These are phyloP conservation scores for Terebella lapidaria DNA, from an alignment of 2,888 invertebrate genomes.

Conservation along the genomic window DNA sequence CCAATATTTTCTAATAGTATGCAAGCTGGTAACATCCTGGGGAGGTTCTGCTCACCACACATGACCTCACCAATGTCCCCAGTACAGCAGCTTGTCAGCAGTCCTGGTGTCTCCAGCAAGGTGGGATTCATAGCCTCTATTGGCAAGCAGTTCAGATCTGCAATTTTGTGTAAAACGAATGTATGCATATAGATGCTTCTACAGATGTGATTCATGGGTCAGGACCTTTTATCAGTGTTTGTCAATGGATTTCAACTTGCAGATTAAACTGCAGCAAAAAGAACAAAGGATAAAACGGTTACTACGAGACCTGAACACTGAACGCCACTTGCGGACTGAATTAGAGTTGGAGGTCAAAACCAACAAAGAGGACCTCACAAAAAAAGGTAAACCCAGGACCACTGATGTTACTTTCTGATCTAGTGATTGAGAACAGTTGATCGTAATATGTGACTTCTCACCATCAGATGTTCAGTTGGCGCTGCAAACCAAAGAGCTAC, in stretches of 20 bases:
- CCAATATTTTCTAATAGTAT: background rate
- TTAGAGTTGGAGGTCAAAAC: slow-evolving; percentile 32
- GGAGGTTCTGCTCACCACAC: slow-evolving; percentile 4
- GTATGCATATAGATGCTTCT: no score
- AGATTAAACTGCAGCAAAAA: slow-evolving; percentile 27
- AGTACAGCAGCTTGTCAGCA: slow-evolving; percentile 13
- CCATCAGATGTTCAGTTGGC: no score
- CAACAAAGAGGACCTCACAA: slow-evolving; percentile 22
- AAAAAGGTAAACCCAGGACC: slow-evolving; percentile 31
- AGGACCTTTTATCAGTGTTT: no score
- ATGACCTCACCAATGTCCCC: slow-evolving; percentile 11
- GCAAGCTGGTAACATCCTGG: slow-evolving; percentile 7
- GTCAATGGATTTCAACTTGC: background rate
- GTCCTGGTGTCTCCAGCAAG: slow-evolving; percentile 9
- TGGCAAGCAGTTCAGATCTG: no score
- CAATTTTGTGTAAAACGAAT: no score
- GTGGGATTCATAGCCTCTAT: background rate
- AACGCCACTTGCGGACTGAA: slow-evolving; percentile 29
- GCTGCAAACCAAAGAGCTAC: no score
- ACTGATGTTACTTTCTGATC: no score
- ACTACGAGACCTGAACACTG: slow-evolving; percentile 27
- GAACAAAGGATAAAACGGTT: slow-evolving; percentile 28
- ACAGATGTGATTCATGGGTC: no score
- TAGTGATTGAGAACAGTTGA: no score
- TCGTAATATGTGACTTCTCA: no score